Conservation (phyloP, 2,113 vertebrate genomes). For the Carassius carassius region DNA sequence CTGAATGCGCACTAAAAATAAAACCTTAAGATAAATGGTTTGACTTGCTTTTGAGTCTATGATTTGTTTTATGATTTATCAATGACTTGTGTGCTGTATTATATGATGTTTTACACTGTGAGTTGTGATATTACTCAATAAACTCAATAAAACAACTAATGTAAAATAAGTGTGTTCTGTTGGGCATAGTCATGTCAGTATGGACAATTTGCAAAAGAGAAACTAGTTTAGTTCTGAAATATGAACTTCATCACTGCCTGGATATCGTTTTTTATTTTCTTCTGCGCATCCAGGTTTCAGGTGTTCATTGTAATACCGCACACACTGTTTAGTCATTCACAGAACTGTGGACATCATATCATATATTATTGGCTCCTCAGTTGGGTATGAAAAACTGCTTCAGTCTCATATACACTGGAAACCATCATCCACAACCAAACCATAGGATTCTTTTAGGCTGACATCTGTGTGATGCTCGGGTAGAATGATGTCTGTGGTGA, state of each 20-base stretch:
- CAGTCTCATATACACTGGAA: background rate
- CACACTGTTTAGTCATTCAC: too few relatives aligned
- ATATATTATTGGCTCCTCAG: background rate
- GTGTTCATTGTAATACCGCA: conserved; percentile 18
- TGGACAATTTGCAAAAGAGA: background rate
- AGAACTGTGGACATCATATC: background rate
- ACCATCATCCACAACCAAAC: background rate
- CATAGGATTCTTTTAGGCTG: background rate
- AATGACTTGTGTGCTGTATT: background rate
- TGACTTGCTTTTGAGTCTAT: background rate
- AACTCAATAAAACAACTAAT: background rate
- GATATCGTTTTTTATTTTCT: conserved; percentile 30
- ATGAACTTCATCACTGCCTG: conserved; percentile 12
- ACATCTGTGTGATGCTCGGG: background rate
- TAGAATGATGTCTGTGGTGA: conserved; percentile 54
- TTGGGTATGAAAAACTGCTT: background rate
- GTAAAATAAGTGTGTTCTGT: background rate
- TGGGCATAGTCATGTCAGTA: background rate
- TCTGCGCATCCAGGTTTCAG: conserved; percentile 35
- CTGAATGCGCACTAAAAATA: background rate
- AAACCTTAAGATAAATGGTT: background rate
- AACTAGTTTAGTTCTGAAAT: conserved; percentile 7
- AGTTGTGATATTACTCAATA: background rate
- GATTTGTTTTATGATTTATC: background rate
- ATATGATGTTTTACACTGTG: background rate